These are phyloP conservation scores for Mugil cephalus DNA, from an alignment of 2,113 vertebrate genomes.

Conservation along the genomic window DNA sequence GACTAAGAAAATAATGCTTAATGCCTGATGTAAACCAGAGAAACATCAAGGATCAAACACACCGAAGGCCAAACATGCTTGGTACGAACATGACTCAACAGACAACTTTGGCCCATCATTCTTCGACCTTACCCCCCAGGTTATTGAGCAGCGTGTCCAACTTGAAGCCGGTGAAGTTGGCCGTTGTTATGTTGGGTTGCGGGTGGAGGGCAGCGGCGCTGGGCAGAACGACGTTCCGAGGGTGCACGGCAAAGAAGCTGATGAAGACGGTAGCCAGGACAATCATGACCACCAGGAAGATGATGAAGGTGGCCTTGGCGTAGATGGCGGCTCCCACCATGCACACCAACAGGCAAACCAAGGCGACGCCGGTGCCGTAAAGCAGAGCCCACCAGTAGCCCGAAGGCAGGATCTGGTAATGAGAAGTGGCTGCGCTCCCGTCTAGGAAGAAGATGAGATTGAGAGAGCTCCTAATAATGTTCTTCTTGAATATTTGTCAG, in stretches of 20 bases:
- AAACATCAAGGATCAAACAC: background rate
- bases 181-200: conserved; percentile 31
- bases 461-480: background rate
- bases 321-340: conserved; percentile 92
- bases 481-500: too few species aligned
- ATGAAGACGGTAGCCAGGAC: conserved; percentile 88
- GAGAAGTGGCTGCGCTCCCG: conserved; percentile 3
- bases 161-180: conserved; percentile 90
- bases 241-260: conserved; percentile 88
- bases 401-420: conserved; percentile 82
- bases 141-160: conserved; percentile 87
- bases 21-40: background rate
- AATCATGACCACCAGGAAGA: conserved; percentile 89
- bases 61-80: background rate
- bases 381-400: conserved; percentile 92
- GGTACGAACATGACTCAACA: background rate
- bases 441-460: conserved; percentile 51
- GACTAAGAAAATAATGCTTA: too few species aligned
- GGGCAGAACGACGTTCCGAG: conserved; percentile 76
- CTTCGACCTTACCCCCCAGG: conserved; percentile 81
- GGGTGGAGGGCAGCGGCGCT: background rate
- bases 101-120: background rate
- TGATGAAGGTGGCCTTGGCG: conserved; percentile 91
- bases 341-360: conserved; percentile 90
- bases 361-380: conserved; percentile 84